Evolutionary conservation across 2,113 vertebrate species (phyloP).

Genomic region (Megaceryle torquata): DNA sequence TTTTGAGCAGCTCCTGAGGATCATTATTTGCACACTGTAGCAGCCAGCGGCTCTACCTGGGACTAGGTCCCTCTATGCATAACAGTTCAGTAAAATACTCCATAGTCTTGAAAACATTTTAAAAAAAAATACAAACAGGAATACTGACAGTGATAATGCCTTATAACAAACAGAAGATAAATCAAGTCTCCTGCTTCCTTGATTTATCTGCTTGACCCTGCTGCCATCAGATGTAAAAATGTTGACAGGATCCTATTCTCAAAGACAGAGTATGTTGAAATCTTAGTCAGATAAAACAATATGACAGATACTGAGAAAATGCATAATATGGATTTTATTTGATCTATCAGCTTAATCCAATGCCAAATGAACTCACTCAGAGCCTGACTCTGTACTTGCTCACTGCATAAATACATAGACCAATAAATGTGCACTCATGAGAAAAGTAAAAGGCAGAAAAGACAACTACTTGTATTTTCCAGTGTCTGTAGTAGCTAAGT

Average conservation of each 20-base stretch:
- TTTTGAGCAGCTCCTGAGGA: not conserved
- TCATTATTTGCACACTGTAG: not conserved
- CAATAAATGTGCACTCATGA: not conserved
- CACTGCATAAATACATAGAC: not conserved
- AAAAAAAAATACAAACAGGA: not conserved
- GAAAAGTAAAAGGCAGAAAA: not conserved
- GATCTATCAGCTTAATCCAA: not conserved
- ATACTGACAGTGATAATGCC: not conserved
- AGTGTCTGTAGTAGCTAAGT: not conserved
- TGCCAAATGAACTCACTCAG: not conserved
- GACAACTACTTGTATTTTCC: not conserved
- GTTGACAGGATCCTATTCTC: not conserved
- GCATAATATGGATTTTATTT: not conserved
- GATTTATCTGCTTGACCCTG: not conserved
- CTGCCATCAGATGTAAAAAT: not conserved
- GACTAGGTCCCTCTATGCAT: not conserved
- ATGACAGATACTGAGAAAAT: not conserved
- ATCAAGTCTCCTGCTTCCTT: not conserved
- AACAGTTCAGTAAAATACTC: not conserved
- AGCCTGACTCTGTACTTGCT: not conserved
- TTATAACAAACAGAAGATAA: not conserved
- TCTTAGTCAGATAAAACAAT: not conserved
- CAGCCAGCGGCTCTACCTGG: not conserved
- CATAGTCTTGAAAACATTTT: not conserved
- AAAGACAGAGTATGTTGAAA: not conserved